Base-by-base conservation (phyloP, 2,113 vertebrate genomes). In the Macquaria ambigua region DNA sequence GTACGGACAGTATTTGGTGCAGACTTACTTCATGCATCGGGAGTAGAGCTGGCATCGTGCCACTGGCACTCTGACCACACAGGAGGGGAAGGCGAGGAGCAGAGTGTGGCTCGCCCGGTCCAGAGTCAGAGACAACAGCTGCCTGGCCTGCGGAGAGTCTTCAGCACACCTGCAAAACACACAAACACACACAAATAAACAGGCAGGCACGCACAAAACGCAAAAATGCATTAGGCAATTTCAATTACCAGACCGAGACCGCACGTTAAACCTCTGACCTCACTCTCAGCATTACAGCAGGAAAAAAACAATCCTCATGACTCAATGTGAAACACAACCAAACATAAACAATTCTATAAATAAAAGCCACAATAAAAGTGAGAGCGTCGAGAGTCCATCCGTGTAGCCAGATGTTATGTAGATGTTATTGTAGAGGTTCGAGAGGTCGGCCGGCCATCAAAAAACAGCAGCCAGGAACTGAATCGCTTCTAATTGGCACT, bases 21-120 rank as follows among this genome's bases (percentile, higher is more conserved):
- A 1, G 39, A 95, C 98, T 97, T 89, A 99, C 98, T 97, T 99
- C 96, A 99, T 98, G 94, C 98, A 99, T 55, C 96, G 95, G 0
- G 97, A 97, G 87, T 98, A 95, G 85, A 97, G 97, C 86, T 98
- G 97, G 95, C 98, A 99, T 52, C 97, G 97, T 1, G 98, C 98
- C 88, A 98, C 95, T 0, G 98, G 97, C 14, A 98, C 96, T 20
- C 97, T 95, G 78, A 98, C 96, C 93, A 99, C 96, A 0, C 98
- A 99, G n/a, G 95, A 97, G 0, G 97, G 96, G 77, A 99, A 99
- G 75, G 97, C 96, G 4, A 98, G 94, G 71, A 99, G 95, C 81
- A 99, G 94, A 4, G 96, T 96, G 2, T 97, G 97, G 0, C 97
- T 97, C 0, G 87, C 91, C 6, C 94, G 90, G 89, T 99, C 98